Evolutionary conservation across 2,797 vertebrate species (phyloP).

Genomic region (Iguana delicatissima): DNA sequence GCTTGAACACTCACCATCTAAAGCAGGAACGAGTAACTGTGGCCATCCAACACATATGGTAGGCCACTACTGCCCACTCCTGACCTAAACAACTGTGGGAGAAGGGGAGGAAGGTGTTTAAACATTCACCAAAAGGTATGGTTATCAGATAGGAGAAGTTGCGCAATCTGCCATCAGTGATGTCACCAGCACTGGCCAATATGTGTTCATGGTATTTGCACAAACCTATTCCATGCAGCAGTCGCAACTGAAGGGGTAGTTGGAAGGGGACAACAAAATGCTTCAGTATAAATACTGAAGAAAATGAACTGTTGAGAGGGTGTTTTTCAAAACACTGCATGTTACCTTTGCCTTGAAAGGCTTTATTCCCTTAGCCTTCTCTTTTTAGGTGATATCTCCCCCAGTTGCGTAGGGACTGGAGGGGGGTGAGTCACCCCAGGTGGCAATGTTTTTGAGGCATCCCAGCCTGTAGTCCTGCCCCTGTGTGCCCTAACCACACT

Average conservation of each 20-base stretch:
- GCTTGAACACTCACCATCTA: not conserved
- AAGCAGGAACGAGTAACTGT: not conserved
- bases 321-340: not conserved
- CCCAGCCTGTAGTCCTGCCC: too few species aligned
- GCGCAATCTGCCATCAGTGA: not conserved
- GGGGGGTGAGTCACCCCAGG: too few species aligned
- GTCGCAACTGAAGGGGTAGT: not conserved
- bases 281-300: not conserved
- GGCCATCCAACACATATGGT: too few species aligned
- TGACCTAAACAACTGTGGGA: too few species aligned
- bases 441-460: too few species aligned
- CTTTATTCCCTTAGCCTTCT: conserved; percentile 23
- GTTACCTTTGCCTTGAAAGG: not conserved
- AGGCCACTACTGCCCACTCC: too few species aligned
- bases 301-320: not conserved
- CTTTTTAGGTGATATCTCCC: not conserved
- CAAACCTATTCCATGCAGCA: not conserved
- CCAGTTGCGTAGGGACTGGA: too few species aligned
- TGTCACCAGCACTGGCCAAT: not conserved
- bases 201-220: not conserved
- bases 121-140: not conserved
- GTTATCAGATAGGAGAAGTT: not conserved
- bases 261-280: not conserved
- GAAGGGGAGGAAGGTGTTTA: not conserved
- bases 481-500: too few species aligned